Base-by-base conservation (phyloP, 1,140 invertebrate species). In the Magallana gigas region DNA sequence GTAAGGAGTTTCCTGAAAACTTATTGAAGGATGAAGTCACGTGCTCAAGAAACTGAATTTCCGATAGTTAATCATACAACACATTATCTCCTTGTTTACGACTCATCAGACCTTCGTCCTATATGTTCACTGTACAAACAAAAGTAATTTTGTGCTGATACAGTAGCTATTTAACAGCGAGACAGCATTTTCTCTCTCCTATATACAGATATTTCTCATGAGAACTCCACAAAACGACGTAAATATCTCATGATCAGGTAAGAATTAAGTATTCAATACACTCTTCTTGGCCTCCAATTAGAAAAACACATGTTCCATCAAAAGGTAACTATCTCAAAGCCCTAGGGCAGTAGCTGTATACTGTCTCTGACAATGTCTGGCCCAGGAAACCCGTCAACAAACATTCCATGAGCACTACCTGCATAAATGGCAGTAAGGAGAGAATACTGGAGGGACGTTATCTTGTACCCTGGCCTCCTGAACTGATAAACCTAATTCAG, bases 271-370 rank as follows among this genome's bases (percentile, higher is more conserved):
- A 76, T 76, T 76, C 68, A 76, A 76, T 76, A 76, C 68, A 76
- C 68, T 29, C 8, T 18, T 18, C 23, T 29, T 29, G 68, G 68
- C 68, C 12, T 76, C 68, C 68, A 76, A 76, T 76, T 76, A 76
- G 68, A 76, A 76, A 64, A 76, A 76, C 68, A 76, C 68, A 76
- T 76, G 68, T 76, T 76, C 68, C 68, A 76, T 76, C 68, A 76
- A 76, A 76, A 76, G 6, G 68, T 76, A 76, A 71, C 68, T 71
- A 71, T 76, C 23, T 29, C 12, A 11, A 29, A 29, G 23, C 68
- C 68, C n/a, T 18, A 11, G 68, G 68, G 68, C 68, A 64, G 12
- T n/a, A n/a, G 18, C 60, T 29, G 14, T 12, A 12, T 76, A 76
- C 11, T 29, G 68, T 71, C 68, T 23, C 8, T 76, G 12, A 76